Evolutionary conservation across 1,140 invertebrate genomes (phyloP).

Genomic region (Listronotus oregonensis): DNA sequence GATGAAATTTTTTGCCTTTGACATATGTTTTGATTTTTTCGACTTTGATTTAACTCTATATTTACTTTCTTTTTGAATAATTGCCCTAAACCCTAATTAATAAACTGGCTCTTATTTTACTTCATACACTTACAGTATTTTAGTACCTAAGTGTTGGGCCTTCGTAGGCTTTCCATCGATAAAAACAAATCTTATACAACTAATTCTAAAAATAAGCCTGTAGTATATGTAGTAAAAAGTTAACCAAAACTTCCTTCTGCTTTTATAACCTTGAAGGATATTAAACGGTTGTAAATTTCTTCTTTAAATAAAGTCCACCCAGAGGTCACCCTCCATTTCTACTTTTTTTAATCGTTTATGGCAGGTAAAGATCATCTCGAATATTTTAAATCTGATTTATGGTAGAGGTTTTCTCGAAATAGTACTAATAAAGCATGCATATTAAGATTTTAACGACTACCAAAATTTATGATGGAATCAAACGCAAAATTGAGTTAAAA

Average conservation of each 20-base stretch:
- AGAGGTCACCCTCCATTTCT: slow-evolving; percentile 20
- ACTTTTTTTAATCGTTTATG: slow-evolving; percentile 31
- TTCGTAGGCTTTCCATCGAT: too few species aligned
- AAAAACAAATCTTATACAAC: too few species aligned
- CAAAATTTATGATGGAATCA: slow-evolving; percentile 37
- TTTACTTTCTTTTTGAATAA: too few species aligned
- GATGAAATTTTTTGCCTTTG: too few species aligned
- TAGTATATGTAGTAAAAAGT: too few species aligned
- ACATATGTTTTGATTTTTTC: too few species aligned
- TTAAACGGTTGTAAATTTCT: slow-evolving; percentile 28
- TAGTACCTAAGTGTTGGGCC: too few species aligned
- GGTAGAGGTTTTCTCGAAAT: slow-evolving; percentile 34
- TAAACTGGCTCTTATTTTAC: too few species aligned
- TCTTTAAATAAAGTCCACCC: slow-evolving; percentile 8
- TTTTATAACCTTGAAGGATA: slow-evolving; percentile 9
- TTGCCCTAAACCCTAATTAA: too few species aligned
- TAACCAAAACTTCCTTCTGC: not conserved
- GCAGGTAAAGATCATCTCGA: slow-evolving; percentile 33
- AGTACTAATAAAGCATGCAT: slow-evolving; percentile 36
- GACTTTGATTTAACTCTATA: too few species aligned
- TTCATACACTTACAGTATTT: too few species aligned
- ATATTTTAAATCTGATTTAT: slow-evolving; percentile 36
- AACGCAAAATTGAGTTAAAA: slow-evolving; percentile 39
- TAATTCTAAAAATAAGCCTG: too few species aligned
- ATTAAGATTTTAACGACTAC: slow-evolving; percentile 34